These are phyloP conservation scores for Nautilus pompilius DNA, from an alignment of 1,140 invertebrate species.

Conservation along the genomic window DNA sequence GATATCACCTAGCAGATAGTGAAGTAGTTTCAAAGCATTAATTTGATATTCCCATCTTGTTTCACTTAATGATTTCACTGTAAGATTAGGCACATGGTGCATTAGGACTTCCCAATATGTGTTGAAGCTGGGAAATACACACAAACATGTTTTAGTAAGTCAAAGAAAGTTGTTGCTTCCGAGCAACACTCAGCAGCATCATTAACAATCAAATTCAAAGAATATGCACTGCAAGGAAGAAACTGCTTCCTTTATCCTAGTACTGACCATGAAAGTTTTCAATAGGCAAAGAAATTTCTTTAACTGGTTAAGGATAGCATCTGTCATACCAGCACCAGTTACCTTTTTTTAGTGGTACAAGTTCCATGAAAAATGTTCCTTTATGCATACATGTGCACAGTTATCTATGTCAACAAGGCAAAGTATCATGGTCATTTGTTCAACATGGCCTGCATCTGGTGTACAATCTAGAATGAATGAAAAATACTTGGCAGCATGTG, in stretches of 20 bases:
- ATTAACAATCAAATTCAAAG: background rate
- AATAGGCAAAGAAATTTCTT: background rate
- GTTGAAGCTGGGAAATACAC: background rate
- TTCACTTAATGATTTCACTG: background rate
- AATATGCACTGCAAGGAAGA: background rate
- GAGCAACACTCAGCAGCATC: background rate
- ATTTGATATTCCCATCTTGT: background rate
- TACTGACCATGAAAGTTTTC: background rate
- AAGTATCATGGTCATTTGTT: background rate
- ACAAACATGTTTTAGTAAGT: background rate
- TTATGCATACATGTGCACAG: background rate
- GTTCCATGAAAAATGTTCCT: background rate
- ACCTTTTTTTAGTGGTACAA: background rate
- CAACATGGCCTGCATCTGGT: background rate
- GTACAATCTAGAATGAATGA: background rate
- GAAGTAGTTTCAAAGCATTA: background rate
- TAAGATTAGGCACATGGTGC: background rate
- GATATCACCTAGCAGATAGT: too few species aligned
- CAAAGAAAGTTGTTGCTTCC: background rate
- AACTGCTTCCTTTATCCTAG: background rate
- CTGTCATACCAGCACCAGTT: background rate
- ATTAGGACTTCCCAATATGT: background rate
- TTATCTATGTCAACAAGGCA: background rate
- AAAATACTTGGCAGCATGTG: background rate
- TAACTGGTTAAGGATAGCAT: background rate